phyloP scores from a whole-genome alignment of 1,140 invertebrate genomes.

The Heliconius congener region DNA sequence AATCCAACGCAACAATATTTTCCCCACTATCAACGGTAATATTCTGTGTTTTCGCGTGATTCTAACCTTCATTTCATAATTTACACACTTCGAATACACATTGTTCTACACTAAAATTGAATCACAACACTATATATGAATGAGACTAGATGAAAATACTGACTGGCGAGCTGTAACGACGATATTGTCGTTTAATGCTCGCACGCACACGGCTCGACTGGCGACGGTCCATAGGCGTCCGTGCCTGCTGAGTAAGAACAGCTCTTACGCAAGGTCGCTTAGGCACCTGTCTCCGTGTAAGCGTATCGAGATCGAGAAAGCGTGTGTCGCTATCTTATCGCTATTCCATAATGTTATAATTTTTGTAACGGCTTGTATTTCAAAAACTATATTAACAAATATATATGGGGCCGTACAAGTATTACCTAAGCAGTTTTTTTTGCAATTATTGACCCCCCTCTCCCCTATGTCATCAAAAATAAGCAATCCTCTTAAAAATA shows the following conservation, averaged over 20 bases:
- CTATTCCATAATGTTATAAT: slow-evolving; percentile 10
- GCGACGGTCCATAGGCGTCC: slow-evolving; percentile 30
- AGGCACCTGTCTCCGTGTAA: slow-evolving; percentile 44
- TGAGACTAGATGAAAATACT: slow-evolving; percentile 20
- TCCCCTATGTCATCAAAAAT: too few relatives aligned
- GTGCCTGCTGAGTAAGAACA: slow-evolving; percentile 27
- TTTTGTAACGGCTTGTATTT: not conserved
- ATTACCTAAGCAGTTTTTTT: too few relatives aligned
- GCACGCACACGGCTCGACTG: slow-evolving; percentile 43
- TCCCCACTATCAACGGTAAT: slow-evolving; percentile 62
- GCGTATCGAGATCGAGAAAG: slow-evolving; percentile 51
- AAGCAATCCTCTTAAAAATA: too few relatives aligned
- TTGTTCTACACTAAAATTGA: not conserved
- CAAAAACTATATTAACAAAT: not conserved
- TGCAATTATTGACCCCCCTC: too few relatives aligned
- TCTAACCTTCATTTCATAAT: slow-evolving; percentile 72
- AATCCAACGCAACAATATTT: slow-evolving; percentile 64
- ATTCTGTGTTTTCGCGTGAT: slow-evolving; percentile 45
- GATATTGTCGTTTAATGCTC: slow-evolving; percentile 36
- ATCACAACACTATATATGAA: slow-evolving; percentile 37
- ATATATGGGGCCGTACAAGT: too few relatives aligned
- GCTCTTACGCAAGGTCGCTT: slow-evolving; percentile 58
- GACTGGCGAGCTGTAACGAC: slow-evolving; percentile 3
- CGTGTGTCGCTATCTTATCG: slow-evolving; percentile 25
- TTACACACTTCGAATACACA: slow-evolving; percentile 36